These are phyloP conservation scores for Microplitis deprimator DNA, from an alignment of 2,888 invertebrate species.

Conservation along the genomic window DNA sequence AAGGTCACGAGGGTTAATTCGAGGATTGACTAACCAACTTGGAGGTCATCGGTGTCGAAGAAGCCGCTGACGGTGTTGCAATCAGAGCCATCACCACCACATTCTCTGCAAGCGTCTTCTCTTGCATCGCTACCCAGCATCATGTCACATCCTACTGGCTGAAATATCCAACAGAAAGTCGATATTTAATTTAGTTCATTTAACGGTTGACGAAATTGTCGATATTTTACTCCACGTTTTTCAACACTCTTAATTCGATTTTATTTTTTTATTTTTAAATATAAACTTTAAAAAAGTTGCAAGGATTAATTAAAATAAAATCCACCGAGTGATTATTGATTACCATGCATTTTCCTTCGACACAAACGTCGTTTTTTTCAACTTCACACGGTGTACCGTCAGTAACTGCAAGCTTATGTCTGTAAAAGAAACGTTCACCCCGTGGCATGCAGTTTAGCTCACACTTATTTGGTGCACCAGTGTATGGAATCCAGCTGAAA, in stretches of 20 bases:
- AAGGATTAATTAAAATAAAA: background rate
- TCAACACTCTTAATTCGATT: background rate
- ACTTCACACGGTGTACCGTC: conserved; percentile 89
- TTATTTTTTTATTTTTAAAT: background rate
- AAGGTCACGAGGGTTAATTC: background rate
- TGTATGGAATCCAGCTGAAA: conserved; percentile 89
- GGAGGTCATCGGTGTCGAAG: conserved; percentile 81
- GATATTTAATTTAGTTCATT: conserved; percentile 21
- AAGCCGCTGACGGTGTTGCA: conserved; percentile 85
- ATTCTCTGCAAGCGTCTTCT: conserved; percentile 92
- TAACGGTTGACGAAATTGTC: background rate
- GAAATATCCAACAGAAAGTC: conserved; percentile 50
- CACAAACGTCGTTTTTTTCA: conserved; percentile 91
- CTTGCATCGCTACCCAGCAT: conserved; percentile 89
- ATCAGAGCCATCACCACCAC: conserved; percentile 91
- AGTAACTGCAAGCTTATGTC: conserved; percentile 84
- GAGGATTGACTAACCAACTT: conserved; percentile 76
- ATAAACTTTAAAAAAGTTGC: conserved; percentile 13
- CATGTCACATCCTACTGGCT: conserved; percentile 96
- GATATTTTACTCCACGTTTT: background rate
- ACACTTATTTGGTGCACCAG: conserved; percentile 90
- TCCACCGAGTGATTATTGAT: conserved; percentile 54
- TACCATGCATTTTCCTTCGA: conserved; percentile 93
- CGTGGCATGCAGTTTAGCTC: conserved; percentile 96
- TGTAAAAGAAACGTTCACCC: conserved; percentile 91